Evolutionary conservation across 2,888 invertebrate species (phyloP).

Genomic region (Orthosia incerta): DNA sequence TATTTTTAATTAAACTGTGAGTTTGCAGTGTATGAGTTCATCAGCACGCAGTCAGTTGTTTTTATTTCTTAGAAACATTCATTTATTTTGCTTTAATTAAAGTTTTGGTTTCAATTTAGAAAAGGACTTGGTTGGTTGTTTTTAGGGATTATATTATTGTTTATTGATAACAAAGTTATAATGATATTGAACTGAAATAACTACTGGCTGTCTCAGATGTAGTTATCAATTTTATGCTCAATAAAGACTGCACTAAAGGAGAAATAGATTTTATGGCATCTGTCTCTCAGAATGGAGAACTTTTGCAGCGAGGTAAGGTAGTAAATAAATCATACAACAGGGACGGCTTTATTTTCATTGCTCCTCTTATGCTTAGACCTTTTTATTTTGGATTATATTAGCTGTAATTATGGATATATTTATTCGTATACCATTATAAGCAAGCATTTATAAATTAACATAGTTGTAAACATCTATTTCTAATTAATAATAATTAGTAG

Average conservation of each 20-base stretch:
- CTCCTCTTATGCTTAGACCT: background rate
- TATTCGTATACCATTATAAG: too few relatives aligned
- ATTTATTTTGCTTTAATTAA: slow-evolving; percentile 13
- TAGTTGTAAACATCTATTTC: too few relatives aligned
- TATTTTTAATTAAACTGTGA: slow-evolving; percentile 51
- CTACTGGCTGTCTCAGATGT: background rate
- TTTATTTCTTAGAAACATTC: background rate
- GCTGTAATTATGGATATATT: too few relatives aligned
- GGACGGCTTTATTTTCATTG: slow-evolving; percentile 10
- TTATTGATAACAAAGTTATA: background rate
- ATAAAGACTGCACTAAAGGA: slow-evolving; percentile 4
- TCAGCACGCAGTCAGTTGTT: slow-evolving; percentile 7
- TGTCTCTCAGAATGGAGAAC: slow-evolving; percentile 7
- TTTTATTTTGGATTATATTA: too few relatives aligned
- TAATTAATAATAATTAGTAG: too few relatives aligned
- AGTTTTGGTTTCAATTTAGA: background rate
- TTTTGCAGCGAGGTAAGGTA: background rate
- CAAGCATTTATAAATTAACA: too few relatives aligned
- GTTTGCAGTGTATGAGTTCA: background rate
- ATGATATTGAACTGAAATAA: background rate
- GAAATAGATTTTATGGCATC: slow-evolving; percentile 6
- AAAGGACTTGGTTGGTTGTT: background rate
- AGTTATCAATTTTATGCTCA: background rate
- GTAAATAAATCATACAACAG: slow-evolving; percentile 18
- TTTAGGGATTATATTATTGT: background rate